Evolutionary conservation across 2,797 vertebrate genomes (phyloP).

Genomic region (Myripristis murdjan): DNA sequence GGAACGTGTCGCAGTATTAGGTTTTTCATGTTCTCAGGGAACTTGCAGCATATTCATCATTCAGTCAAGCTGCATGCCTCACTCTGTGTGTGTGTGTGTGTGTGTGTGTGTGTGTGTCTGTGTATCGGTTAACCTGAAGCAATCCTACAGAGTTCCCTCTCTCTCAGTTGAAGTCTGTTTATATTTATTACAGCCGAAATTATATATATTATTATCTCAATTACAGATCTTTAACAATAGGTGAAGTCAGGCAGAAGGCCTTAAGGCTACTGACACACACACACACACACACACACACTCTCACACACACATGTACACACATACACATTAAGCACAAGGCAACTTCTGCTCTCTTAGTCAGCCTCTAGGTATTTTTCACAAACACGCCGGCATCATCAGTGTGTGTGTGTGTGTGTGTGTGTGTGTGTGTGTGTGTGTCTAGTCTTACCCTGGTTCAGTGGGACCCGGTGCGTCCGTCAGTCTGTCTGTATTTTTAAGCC

Average conservation of each 20-base stretch:
- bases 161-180: slow-evolving; percentile 13
- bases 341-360: slow-evolving; percentile 56
- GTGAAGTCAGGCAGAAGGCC: slow-evolving; percentile 35
- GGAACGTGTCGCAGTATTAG: too few species aligned
- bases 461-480: slow-evolving; percentile 52
- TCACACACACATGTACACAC: slow-evolving; percentile 38
- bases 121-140: neutral
- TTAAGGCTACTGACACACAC: neutral
- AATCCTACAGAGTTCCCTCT: too few species aligned
- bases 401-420: neutral
- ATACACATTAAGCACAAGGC: too few species aligned
- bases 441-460: slow-evolving; percentile 63
- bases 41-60: too few species aligned
- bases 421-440: slow-evolving; percentile 21
- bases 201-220: slow-evolving; percentile 10
- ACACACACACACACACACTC: slow-evolving; percentile 13
- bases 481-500: slow-evolving; percentile 70
- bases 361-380: slow-evolving; percentile 67
- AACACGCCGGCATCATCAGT: slow-evolving; percentile 56
- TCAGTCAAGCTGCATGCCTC: neutral
- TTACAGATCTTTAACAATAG: slow-evolving; percentile 26
- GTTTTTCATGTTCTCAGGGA: too few species aligned
- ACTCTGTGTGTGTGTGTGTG: neutral
- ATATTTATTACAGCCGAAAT: slow-evolving; percentile 23
- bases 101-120: neutral